A percentile compares a stretch with the other conserved stretches of the same genome.
phyloP scores from a whole-genome alignment of 2,888 invertebrate genomes.

The Luffia ferchaultella region DNA sequence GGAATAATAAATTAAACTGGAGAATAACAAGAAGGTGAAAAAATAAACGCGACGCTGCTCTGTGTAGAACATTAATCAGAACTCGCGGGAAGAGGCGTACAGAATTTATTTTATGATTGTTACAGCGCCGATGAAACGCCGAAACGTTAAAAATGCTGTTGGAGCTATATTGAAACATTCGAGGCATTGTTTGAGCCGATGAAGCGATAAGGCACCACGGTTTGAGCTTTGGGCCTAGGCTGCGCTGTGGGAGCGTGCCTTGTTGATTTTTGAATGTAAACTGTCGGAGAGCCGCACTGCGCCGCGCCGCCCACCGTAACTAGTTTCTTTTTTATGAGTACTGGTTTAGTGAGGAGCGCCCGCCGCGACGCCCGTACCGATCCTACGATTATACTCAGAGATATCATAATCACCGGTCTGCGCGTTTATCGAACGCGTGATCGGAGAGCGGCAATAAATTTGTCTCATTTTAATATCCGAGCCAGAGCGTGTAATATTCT shows the following conservation, averaged over 20 bases:
- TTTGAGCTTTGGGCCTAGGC: slow-evolving; percentile 28
- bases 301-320: slow-evolving; percentile 47
- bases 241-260: slow-evolving; percentile 28
- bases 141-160: slow-evolving; percentile 65
- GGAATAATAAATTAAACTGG: slow-evolving; percentile 52
- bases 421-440: slow-evolving; percentile 61
- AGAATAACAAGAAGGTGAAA: slow-evolving; percentile 49
- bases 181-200: slow-evolving; percentile 58
- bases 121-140: slow-evolving; percentile 61
- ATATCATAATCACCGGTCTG: slow-evolving; percentile 66
- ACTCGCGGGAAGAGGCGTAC: slow-evolving; percentile 60
- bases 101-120: slow-evolving; percentile 66
- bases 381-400: slow-evolving; percentile 56
- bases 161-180: slow-evolving; percentile 62
- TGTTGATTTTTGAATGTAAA: slow-evolving; percentile 61
- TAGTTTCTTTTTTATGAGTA: slow-evolving; percentile 63
- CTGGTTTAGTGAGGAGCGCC: slow-evolving; percentile 57
- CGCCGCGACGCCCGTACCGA: slow-evolving; percentile 61
- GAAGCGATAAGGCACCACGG: slow-evolving; percentile 55
- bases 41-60: slow-evolving; percentile 46
- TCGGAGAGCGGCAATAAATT: slow-evolving; percentile 60
- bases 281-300: no score
- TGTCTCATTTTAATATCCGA: slow-evolving; percentile 63
- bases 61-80: slow-evolving; percentile 64
- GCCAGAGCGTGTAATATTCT: slow-evolving; percentile 52